These are phyloP conservation scores for Atta colombica DNA, from an alignment of 1,140 invertebrate genomes.

Conservation along the genomic window DNA sequence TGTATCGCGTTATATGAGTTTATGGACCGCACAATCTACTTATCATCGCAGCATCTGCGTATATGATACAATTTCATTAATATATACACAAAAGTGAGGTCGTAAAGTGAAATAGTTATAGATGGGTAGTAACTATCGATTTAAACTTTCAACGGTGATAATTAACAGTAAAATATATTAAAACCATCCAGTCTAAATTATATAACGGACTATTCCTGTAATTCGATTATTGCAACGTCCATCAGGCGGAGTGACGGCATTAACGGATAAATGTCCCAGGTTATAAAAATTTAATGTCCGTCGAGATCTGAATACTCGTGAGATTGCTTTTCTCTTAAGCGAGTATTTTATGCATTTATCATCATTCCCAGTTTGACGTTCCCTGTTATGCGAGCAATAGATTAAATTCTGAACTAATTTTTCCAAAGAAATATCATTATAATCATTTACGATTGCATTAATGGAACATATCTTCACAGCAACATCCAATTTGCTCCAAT, in stretches of 20 bases:
- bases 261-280: conserved; percentile 51
- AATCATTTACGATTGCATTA: conserved; percentile 35
- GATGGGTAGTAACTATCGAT: conserved; percentile 24
- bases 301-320: conserved; percentile 61
- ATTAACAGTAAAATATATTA: conserved; percentile 36
- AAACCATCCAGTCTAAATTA: conserved; percentile 52
- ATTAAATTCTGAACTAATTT: conserved; percentile 54
- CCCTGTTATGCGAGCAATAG: conserved; percentile 25
- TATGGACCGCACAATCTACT: conserved; percentile 26
- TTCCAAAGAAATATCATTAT: conserved; percentile 12
- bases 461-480: not conserved
- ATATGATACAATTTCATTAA: conserved; percentile 32
- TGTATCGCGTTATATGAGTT: conserved; percentile 5
- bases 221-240: conserved; percentile 52
- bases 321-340: conserved; percentile 62
- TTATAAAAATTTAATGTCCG: conserved; percentile 62
- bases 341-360: conserved; percentile 62
- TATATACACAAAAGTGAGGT: conserved; percentile 9
- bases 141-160: conserved; percentile 17
- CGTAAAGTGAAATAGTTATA: conserved; percentile 21
- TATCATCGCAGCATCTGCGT: conserved; percentile 5
- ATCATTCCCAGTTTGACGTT: conserved; percentile 56
- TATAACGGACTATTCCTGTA: conserved; percentile 12
- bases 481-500: conserved; percentile 14
- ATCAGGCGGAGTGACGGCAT: conserved; percentile 47